Evolutionary conservation across 2,888 invertebrate genomes (phyloP).

Genomic region (Drosophila quinaria): DNA sequence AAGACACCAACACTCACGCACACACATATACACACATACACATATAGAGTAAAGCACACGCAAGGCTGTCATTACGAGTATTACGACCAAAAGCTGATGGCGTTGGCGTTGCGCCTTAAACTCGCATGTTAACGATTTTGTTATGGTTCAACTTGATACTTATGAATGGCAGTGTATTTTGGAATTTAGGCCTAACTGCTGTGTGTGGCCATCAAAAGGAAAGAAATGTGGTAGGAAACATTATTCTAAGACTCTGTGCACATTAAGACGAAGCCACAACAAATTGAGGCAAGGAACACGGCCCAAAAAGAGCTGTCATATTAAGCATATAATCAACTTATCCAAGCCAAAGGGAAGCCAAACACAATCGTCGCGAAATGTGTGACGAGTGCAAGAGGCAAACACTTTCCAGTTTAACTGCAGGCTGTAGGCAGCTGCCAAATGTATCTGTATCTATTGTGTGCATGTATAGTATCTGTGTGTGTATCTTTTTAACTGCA

Average conservation of each 20-base stretch:
- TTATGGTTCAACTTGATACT: constrained; percentile 14
- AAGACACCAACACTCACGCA: constrained; percentile 20
- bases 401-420: constrained; percentile 76
- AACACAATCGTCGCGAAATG: constrained; percentile 17
- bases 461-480: neutral
- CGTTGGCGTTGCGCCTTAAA: constrained; percentile 36
- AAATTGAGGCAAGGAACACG: constrained; percentile 24
- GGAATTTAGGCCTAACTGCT: constrained; percentile 1
- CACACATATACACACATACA: constrained; percentile 3
- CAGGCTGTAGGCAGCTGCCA: constrained; percentile 55
- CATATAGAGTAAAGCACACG: constrained; percentile 49
- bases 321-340: constrained; percentile 27
- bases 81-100: constrained; percentile 58
- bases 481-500: constrained; percentile 59
- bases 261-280: constrained; percentile 14
- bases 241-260: constrained; percentile 11
- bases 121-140: constrained; percentile 31
- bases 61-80: constrained; percentile 72
- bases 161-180: constrained; percentile 52
- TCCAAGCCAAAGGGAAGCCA: constrained; percentile 11
- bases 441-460: constrained; percentile 12
- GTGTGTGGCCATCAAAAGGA: constrained; percentile 26
- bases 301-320: constrained; percentile 8
- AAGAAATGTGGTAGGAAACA: constrained; percentile 5
- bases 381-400: constrained; percentile 32